Base-by-base conservation (phyloP, 2,113 vertebrate species). In the Cyanistes caeruleus region DNA sequence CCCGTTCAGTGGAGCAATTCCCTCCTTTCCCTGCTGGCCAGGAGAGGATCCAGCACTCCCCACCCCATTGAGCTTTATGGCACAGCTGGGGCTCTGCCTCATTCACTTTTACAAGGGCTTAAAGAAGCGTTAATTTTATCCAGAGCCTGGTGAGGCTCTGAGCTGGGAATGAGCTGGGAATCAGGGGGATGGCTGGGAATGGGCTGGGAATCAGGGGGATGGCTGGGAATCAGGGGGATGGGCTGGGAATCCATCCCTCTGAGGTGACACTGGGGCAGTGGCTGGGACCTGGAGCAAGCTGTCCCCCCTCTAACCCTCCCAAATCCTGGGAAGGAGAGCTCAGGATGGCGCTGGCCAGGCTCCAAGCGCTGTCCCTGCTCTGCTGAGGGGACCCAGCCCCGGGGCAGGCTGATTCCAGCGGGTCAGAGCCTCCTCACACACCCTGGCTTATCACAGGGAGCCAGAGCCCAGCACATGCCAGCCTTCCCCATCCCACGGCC, bases 311-410 rank as follows among this genome's bases (percentile, higher is more conserved):
- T 24, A 11, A 35, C 43, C 52, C 58, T 81, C 35, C 62, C 62
- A 28, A 52, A 31, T 10, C 14, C 70, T 0, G 0, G 28, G 35
- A 7, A 60, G 85, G 30, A 28, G 9, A 43, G 4, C 7, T 31
- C 56, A 31, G 37, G 12, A 2, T 2, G 0, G 20, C 1, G 0
- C 58, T 62, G 69, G 48, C 51, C 1, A 3, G 1, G 0, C 68
- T 81, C 78, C 41, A 8, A 35, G 20, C 0, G 0, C 59, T 22
- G 63, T 5, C 79, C 41, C 46, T 48, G 79, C 73, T 79, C 8
- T 2, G 44, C 2, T 4, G 68, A 48, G 51, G 51, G 55, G 21
- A 35, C 11, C 3, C 1, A 5, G 43, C 51, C 56, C 80, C 3
- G 9, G 89, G 64, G 7, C 76, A 84, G 59, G 93, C 53, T 46